Evolutionary conservation across 1,140 invertebrate genomes (phyloP), one percentile per base, ranked within the genome.

Genomic region (Hylyphantes graminicola): DNA sequence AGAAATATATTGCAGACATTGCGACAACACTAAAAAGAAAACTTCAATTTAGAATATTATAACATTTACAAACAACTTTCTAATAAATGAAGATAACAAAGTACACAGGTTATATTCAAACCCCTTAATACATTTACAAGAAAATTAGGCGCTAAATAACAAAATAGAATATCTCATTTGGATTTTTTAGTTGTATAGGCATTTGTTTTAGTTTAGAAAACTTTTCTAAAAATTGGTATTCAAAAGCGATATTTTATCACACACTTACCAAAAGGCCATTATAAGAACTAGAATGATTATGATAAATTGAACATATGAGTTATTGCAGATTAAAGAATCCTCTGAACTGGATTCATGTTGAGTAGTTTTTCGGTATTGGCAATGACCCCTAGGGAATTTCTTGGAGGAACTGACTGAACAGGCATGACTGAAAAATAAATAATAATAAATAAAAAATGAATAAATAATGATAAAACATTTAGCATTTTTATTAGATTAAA

Each of bases 211-310:
- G 5, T 59, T 59, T 13, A 59, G 57, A 59, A 59, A 13, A 59
- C n/a, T 59, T 59, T 59, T 57, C n/a, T 2, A 57, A 10, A 57
- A 10, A 10, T 57, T 57, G 8, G 8, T 57, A 10, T 57, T 57
- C 15, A 57, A 57, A n/a, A n/a, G n/a, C n/a, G n/a, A n/a, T n/a
- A 35, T 35, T 35, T 35, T 35, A 35, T 35, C 35, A 35, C 35
- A n/a, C 10, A 21, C 92, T 93, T 91, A 97, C 96, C 96, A 97
- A 88, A 96, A 94, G 48, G 96, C 95, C 96, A 97, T 97, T 59
- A 97, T 94, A 81, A 97, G 92, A 79, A 98, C 94, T 83, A 98
- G 91, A 86, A 95, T 92, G 81, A 96, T 94, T 78, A 97, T 96
- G 48, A 95, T 93, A 68, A 96, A 93, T 89, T 97, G 96, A 85